Evolutionary conservation across 1,140 invertebrate species (phyloP).

Genomic region (Zaprionus camerounensis): DNA sequence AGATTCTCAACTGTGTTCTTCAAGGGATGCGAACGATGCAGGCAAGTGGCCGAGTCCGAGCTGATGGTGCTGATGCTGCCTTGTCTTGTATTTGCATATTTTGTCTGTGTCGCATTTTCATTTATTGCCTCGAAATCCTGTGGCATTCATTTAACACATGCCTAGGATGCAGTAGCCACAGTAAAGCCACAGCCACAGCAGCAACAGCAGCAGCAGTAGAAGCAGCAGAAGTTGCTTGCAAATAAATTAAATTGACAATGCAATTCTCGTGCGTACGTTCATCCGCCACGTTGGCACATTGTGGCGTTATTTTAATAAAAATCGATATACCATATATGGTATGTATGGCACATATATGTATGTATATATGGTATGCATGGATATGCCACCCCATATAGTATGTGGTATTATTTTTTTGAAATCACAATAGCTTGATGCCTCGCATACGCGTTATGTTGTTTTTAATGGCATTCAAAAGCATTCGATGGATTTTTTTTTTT

Average conservation of each 20-base stretch:
- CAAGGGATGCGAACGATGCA: background rate
- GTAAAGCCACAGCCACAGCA: background rate
- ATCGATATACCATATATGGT: conserved; percentile 23
- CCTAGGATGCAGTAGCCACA: conserved; percentile 27
- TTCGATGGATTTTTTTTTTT: conserved; percentile 2
- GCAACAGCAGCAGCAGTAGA: background rate
- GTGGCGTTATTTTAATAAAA: conserved; percentile 61
- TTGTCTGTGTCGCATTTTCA: conserved; percentile 57
- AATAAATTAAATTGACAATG: conserved; percentile 61
- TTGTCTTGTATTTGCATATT: conserved; percentile 53
- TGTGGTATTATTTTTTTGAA: conserved; percentile 21
- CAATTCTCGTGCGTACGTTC: conserved; percentile 45
- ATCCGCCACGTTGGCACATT: conserved; percentile 30
- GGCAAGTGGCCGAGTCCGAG: background rate
- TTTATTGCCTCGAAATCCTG: conserved; percentile 53
- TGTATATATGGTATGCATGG: background rate
- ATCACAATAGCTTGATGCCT: conserved; percentile 18
- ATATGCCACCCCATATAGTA: background rate
- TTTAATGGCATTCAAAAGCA: conserved; percentile 36
- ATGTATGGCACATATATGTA: background rate
- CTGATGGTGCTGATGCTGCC: background rate
- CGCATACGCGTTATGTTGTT: conserved; percentile 32
- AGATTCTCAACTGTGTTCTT: background rate
- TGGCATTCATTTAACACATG: conserved; percentile 56
- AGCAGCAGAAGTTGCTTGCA: conserved; percentile 7